Evolutionary conservation across 2,797 vertebrate species (phyloP).

Genomic region (Bryconaethiops microstoma): DNA sequence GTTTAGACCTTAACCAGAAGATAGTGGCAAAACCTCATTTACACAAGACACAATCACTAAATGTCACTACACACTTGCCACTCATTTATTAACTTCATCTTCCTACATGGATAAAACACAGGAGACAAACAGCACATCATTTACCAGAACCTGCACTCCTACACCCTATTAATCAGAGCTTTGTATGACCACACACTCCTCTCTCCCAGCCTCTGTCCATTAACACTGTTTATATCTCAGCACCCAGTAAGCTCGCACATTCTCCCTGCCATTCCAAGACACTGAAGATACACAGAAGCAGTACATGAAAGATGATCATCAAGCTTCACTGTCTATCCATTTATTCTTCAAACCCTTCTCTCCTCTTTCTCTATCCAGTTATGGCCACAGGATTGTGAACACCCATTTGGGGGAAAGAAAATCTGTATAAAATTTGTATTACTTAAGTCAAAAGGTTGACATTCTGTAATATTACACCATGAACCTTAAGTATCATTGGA

Average conservation of each 20-base stretch:
- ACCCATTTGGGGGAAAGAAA: too few relatives aligned
- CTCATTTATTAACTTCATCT: background rate
- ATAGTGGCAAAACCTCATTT: background rate
- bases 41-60: background rate
- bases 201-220: conserved; percentile 5
- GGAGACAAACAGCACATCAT: conserved; percentile 7
- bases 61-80: background rate
- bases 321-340: background rate
- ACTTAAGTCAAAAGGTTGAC: background rate
- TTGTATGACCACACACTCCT: background rate
- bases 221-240: conserved; percentile 23
- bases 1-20: background rate
- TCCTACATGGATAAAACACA: background rate
- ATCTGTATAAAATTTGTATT: background rate
- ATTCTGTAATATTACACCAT: too few relatives aligned
- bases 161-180: conserved; percentile 2
- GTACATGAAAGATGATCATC: background rate
- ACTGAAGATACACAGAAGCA: background rate
- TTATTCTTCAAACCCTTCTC: too few relatives aligned
- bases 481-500: background rate
- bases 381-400: background rate
- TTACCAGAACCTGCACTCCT: conserved; percentile 4
- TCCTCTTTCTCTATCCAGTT: background rate
- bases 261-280: background rate
- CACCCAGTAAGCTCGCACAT: background rate